These are phyloP conservation scores for Drosophila yakuba DNA, from an alignment of 1,140 invertebrate species.

Conservation along the genomic window DNA sequence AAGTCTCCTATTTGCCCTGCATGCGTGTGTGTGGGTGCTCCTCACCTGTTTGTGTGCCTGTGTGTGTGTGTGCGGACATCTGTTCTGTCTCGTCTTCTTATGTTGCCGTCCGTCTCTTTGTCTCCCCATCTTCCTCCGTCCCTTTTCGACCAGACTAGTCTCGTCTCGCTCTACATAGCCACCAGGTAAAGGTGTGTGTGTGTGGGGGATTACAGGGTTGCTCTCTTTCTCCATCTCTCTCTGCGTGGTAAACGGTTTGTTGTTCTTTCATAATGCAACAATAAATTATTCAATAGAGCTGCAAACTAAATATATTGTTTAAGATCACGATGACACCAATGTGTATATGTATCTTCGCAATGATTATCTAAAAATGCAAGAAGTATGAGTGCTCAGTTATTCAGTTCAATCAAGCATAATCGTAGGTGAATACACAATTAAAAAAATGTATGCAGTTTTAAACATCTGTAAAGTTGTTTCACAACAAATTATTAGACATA, in stretches of 20 bases:
- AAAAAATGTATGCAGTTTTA: no score
- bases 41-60: background rate
- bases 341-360: background rate
- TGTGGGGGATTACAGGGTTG: constrained; percentile 11
- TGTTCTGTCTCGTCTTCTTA: constrained; percentile 38
- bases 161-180: constrained; percentile 32
- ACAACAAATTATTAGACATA: no score
- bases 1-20: constrained; percentile 14
- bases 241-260: constrained; percentile 29
- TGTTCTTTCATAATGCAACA: constrained; percentile 36
- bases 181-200: constrained; percentile 21
- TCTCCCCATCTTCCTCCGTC: constrained; percentile 6
- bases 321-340: background rate
- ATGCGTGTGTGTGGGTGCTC: constrained; percentile 5
- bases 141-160: constrained; percentile 36
- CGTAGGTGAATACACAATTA: no score
- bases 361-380: no score
- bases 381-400: no score
- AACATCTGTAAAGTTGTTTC: no score
- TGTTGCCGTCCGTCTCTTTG: constrained; percentile 3
- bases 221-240: background rate
- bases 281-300: constrained; percentile 11
- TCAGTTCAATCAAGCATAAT: no score
- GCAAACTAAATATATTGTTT: background rate
- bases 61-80: constrained; percentile 28